Evolutionary conservation across 2,888 invertebrate genomes (phyloP).

Genomic region (Phengaris arion): DNA sequence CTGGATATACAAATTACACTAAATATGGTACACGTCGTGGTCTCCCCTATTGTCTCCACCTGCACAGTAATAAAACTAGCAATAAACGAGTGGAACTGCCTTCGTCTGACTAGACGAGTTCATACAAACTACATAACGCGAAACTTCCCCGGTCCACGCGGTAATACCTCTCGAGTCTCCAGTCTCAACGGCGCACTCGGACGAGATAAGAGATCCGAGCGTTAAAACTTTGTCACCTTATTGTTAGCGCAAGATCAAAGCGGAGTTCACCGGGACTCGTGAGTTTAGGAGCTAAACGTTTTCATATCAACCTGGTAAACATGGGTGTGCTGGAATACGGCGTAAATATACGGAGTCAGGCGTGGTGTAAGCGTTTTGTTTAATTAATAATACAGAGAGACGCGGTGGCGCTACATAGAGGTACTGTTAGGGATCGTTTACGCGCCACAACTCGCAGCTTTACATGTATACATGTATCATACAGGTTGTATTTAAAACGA

Average conservation of each 20-base stretch:
- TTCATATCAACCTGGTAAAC: neutral
- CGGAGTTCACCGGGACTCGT: neutral
- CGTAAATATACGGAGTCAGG: too few relatives aligned
- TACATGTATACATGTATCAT: too few relatives aligned
- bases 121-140: neutral
- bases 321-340: too few relatives aligned
- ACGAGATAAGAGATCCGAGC: slow-evolving; percentile 1
- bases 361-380: too few relatives aligned
- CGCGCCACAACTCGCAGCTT: neutral
- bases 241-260: slow-evolving; percentile 4
- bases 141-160: neutral
- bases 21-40: too few relatives aligned
- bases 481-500: too few relatives aligned
- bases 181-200: neutral
- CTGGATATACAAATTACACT: too few relatives aligned
- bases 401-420: too few relatives aligned
- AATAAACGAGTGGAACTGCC: neutral
- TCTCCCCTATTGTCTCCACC: neutral
- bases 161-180: neutral
- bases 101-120: neutral
- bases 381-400: too few relatives aligned
- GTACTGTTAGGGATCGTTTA: neutral
- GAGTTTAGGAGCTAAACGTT: neutral
- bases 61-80: neutral
- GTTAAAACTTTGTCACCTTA: slow-evolving; percentile 15